These are phyloP conservation scores for Peromyscus maniculatus DNA, from an alignment of 2,113 vertebrate species.

Conservation along the genomic window DNA sequence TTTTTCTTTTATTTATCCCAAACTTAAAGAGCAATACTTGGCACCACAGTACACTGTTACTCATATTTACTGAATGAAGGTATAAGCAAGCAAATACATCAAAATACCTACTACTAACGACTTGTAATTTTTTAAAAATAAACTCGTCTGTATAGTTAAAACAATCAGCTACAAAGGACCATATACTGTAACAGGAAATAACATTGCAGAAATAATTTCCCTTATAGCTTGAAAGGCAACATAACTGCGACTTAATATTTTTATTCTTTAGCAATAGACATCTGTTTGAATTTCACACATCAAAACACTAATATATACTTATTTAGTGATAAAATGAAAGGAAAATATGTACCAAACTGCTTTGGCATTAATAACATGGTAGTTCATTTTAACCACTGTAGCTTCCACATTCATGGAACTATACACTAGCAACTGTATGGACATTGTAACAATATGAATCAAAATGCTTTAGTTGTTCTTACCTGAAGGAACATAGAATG, in stretches of 20 bases:
- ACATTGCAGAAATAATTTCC: not conserved
- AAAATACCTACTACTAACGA: conserved; percentile 50
- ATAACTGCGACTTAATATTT: conserved; percentile 31
- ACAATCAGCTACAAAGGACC: conserved; percentile 47
- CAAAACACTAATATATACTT: conserved; percentile 29
- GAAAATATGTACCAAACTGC: conserved; percentile 11
- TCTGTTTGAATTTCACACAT: not conserved
- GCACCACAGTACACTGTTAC: not conserved
- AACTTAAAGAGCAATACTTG: not conserved
- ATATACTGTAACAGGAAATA: conserved; percentile 21
- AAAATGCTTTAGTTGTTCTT: conserved; percentile 68
- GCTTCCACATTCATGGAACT: conserved; percentile 42
- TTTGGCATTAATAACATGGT: not conserved
- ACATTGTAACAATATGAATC: conserved; percentile 28
- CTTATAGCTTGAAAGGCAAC: not conserved
- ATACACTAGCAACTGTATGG: not conserved
- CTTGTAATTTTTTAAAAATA: not conserved
- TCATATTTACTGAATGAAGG: not conserved
- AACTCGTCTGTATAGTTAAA: conserved; percentile 53
- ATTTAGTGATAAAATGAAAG: conserved; percentile 56
- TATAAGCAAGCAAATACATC: conserved; percentile 21
- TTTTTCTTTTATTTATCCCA: conserved; percentile 1
- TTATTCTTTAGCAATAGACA: conserved; percentile 45
- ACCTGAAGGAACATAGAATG: conserved; percentile 89
- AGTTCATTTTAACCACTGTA: conserved; percentile 35